Evolutionary conservation across 2,888 invertebrate genomes (phyloP), one percentile per base, ranked within the genome.

Genomic region (Spodoptera picta): DNA sequence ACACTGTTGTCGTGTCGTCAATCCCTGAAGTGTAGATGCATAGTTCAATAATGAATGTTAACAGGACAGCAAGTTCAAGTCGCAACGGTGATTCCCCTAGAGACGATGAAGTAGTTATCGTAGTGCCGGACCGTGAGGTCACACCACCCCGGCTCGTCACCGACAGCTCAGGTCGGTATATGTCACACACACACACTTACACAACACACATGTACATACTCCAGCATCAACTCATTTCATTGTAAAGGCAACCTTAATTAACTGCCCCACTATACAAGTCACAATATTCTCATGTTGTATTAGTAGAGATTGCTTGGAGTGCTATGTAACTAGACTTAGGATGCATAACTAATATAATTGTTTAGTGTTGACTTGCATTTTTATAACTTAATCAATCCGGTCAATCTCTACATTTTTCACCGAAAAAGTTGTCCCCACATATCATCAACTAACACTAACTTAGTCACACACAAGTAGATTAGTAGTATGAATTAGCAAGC

Each of bases 131-230:
- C 81, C 88, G 90, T 12, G 92, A 94, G 74, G 95, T 95, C 79
- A 95, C 95, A 61, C 95, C 95, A 43, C 95, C 95, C 69, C 95
- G 95, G 67, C 95, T 95, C 75, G 94, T 92, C 77, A 96, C 96
- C 52, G 96, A 96, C 90, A 96, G 96, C 91, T 96, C 96, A 92
- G 96, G 96, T 96, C 75, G 75, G 85, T 91, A 92, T 84, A 41
- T 36, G 53, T n/a, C 54, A 19, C 41, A 47, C 36, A 50, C 9
- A 24, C 24, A 10, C 11, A 42, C 31, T 24, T 11, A 46, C 52
- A 24, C 43, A 48, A 52, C 31, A 36, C n/a, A 46, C 52, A 24
- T 46, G 52, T 56, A 58, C 24, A 60, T 50, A 56, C 47, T 69
- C 7, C 19, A 48, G 42, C 19, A 54, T 47, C 63, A 69, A 54